Conservation (phyloP, 1,140 invertebrate species). For the Lordiphosa clarofinis region DNA sequence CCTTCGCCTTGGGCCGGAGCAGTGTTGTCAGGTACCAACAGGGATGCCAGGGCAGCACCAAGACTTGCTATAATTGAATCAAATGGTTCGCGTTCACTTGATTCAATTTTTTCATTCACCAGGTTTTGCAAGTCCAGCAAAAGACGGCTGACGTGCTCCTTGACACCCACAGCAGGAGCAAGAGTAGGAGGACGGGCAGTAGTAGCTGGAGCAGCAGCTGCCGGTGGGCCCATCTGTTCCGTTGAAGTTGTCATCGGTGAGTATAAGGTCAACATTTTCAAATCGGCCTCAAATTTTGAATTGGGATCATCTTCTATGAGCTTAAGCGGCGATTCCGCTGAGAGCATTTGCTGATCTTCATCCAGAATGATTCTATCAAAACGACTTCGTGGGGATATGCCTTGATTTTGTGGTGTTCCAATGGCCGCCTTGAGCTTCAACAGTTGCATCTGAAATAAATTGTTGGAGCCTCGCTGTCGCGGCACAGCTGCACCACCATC, state of each 20-base stretch:
- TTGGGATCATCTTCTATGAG: slow-evolving; percentile 43
- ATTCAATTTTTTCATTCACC: slow-evolving; percentile 4
- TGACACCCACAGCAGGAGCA: background rate
- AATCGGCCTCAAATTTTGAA: slow-evolving; percentile 45
- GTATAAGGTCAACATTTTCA: slow-evolving; percentile 43
- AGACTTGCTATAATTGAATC: background rate
- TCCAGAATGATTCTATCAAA: slow-evolving; percentile 29
- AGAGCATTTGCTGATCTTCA: slow-evolving; percentile 52
- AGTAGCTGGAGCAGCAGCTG: background rate
- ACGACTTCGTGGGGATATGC: background rate
- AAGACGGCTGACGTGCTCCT: background rate
- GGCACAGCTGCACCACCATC: background rate
- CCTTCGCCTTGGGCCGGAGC: too few species aligned
- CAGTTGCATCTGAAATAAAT: slow-evolving; percentile 47
- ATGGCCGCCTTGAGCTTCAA: slow-evolving; percentile 38
- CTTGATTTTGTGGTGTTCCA: slow-evolving; percentile 18
- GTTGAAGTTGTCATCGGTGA: background rate
- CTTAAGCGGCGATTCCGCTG: slow-evolving; percentile 54
- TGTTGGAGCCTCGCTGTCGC: slow-evolving; percentile 7
- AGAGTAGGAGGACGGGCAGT: background rate
- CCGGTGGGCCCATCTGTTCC: background rate
- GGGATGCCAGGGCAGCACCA: background rate
- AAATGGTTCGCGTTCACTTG: background rate
- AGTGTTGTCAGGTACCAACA: background rate
- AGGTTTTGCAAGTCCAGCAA: slow-evolving; percentile 1